Base-by-base conservation (phyloP, 2,797 vertebrate genomes). In the Enteromius unitaeniatus region DNA sequence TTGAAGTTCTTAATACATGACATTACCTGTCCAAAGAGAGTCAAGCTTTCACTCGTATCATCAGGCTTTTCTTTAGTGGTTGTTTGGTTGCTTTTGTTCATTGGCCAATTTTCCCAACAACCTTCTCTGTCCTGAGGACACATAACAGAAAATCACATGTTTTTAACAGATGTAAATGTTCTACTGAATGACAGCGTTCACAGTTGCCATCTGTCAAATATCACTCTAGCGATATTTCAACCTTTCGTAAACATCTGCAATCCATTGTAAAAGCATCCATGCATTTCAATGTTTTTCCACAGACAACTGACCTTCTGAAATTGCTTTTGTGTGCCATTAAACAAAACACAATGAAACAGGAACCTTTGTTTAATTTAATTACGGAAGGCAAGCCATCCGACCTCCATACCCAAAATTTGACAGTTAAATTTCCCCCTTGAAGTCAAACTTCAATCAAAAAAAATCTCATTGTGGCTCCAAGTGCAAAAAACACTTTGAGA, bases 401-500 rank as follows among this genome's bases (percentile, higher is more conserved):
- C 74, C 53, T 79, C 78, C 80, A 79, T 55, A 72, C 86, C 87
- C 79, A 75, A 87, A 78, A 92, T 92, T 83, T 89, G 88, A 91
- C 86, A 88, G 86, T 85, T 64, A 88, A 90, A 90, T 92, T 92
- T 91, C 90, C 88, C 42, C 91, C 93, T 94, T 94, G 93, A 95
- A 93, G 91, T 90, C 86, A 89, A 91, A 88, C 82, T 88, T 89
- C 84, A 92, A 92, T 92, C 84, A 84, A 51, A 84, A 45, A 55
- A 53, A 82, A 78, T 75, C 87, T 86, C 82, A 85, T 82, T 87
- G 84, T 75, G 69, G 23, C 55, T 86, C 88, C 2, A 69, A 88
- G 92, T 92, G 90, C 89, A 92, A 91, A 94, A 40, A 92, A 78
- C 83, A 87, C 60, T 74, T 78, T 78, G 84, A 86, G 26, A 74